These are phyloP conservation scores for Cichlasoma orientale DNA, from an alignment of 2,797 vertebrate species.

Conservation along the genomic window DNA sequence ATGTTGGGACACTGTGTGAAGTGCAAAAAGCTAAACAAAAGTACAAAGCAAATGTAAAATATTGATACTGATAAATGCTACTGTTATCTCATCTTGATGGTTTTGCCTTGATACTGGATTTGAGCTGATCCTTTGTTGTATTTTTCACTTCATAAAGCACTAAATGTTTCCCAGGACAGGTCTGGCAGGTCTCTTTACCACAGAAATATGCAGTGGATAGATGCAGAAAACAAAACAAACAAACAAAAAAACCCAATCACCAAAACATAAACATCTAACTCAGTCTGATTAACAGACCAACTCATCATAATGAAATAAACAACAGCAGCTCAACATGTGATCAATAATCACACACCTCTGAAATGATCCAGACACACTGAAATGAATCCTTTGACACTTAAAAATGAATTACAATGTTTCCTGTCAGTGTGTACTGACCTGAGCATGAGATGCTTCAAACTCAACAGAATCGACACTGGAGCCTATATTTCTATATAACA, in stretches of 20 bases:
- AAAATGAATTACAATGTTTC: not conserved
- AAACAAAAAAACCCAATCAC: not conserved
- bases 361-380: accelerated
- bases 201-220: not conserved
- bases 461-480: conserved; percentile 19
- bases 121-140: not conserved
- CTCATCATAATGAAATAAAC: not conserved
- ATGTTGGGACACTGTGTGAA: not conserved
- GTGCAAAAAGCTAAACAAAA: not conserved
- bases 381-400: not conserved
- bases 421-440: not conserved
- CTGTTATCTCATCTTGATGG: accelerated
- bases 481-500: conserved; percentile 19
- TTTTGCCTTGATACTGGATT: not conserved
- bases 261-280: not conserved
- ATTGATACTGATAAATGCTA: not conserved
- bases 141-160: not conserved
- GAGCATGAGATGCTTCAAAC: not conserved
- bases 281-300: not conserved
- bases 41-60: not conserved
- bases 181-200: not conserved
- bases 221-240: not conserved
- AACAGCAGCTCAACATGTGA: not conserved
- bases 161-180: not conserved
- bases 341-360: not conserved